Conservation (phyloP, 1,140 invertebrate species). For the Pachyrhynchus sulphureomaculatus region DNA sequence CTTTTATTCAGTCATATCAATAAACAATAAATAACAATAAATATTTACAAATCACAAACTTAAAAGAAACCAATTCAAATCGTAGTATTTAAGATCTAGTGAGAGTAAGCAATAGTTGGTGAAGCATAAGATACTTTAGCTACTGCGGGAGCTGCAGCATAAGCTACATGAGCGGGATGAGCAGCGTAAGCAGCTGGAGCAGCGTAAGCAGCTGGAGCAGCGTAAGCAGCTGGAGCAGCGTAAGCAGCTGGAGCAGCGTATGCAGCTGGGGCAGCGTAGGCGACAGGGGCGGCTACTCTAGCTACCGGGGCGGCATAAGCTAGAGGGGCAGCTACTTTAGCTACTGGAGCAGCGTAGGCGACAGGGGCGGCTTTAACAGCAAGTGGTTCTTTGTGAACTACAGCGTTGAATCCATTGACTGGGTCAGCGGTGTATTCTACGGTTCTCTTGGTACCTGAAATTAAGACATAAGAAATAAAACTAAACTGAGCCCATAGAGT, state of each 20-base stretch:
- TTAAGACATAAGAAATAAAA: too few species aligned
- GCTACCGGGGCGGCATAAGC: constrained; percentile 37
- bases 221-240: constrained; percentile 16
- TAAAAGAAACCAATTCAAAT: too few species aligned
- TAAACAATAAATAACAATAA: constrained; percentile 20
- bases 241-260: constrained; percentile 22
- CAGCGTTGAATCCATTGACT: constrained; percentile 55
- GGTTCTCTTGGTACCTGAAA: constrained; percentile 57
- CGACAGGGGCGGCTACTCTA: constrained; percentile 44
- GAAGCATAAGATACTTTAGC: constrained; percentile 31
- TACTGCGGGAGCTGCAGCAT: constrained; percentile 1
- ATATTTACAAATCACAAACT: constrained; percentile 11
- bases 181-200: constrained; percentile 15
- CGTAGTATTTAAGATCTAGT: not conserved
- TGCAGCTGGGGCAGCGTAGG: constrained; percentile 41
- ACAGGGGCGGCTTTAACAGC: constrained; percentile 50
- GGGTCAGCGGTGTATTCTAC: constrained; percentile 67
- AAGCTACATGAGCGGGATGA: too few species aligned
- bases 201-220: constrained; percentile 23
- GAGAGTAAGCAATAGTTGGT: constrained; percentile 7
- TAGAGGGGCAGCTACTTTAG: constrained; percentile 41
- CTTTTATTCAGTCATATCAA: constrained; percentile 22
- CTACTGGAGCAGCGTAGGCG: too few species aligned
- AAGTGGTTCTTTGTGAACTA: constrained; percentile 58
- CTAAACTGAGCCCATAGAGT: too few species aligned